These are phyloP conservation scores for Sebastes baramenuke DNA, from an alignment of 2,797 vertebrate species.

Conservation along the genomic window DNA sequence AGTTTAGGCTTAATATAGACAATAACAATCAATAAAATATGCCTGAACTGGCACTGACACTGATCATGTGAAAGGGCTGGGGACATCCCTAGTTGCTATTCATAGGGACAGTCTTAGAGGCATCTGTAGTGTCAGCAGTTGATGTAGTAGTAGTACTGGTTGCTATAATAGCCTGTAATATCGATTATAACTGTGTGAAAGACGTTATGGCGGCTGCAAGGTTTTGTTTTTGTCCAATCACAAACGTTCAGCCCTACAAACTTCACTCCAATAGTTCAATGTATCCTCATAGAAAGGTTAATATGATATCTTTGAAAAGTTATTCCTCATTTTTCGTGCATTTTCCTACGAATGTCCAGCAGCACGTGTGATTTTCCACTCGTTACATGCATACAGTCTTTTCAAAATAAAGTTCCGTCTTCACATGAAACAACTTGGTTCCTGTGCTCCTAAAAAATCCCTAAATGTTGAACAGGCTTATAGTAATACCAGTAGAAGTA, in stretches of 20 bases:
- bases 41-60: background rate
- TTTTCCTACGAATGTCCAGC: too few species aligned
- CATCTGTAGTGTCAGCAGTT: background rate
- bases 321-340: too few species aligned
- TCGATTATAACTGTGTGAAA: background rate
- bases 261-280: background rate
- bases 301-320: too few species aligned
- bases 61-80: background rate
- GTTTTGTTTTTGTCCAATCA: too few species aligned
- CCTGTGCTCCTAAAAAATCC: background rate
- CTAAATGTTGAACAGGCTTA: background rate
- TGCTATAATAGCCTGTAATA: background rate
- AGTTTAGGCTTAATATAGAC: background rate
- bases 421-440: too few species aligned
- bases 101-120: background rate
- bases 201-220: background rate
- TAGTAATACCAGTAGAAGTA: background rate
- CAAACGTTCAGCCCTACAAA: accelerated
- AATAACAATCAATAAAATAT: background rate
- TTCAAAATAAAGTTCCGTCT: too few species aligned
- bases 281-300: too few species aligned
- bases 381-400: too few species aligned
- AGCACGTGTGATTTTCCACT: accelerated
- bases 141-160: background rate
- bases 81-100: background rate